A percentile compares a stretch with the other conserved stretches of the same genome.
phyloP scores from a whole-genome alignment of 2,888 invertebrate species.

The Mesodorylaimus sp. region DNA sequence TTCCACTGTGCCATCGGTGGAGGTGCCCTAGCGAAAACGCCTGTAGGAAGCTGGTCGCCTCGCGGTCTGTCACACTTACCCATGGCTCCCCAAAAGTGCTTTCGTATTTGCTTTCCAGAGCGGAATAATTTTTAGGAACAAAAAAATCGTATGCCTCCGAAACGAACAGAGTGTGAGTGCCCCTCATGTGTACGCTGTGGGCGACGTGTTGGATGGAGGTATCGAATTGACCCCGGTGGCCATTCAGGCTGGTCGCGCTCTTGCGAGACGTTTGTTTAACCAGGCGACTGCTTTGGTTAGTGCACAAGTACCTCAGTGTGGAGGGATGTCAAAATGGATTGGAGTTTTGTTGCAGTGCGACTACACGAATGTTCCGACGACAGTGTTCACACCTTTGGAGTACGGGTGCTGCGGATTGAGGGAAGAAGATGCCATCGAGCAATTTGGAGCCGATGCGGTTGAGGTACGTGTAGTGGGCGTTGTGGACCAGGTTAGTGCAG shows the following conservation, averaged over 20 bases:
- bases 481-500: too few species aligned
- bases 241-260: slow-evolving; percentile 64
- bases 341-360: too few species aligned
- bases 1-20: too few species aligned
- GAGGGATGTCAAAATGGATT: too few species aligned
- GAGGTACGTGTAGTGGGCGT: slow-evolving; percentile 40
- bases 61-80: too few species aligned
- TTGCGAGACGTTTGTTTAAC: slow-evolving; percentile 44
- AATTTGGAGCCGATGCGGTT: slow-evolving; percentile 54
- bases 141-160: slow-evolving; percentile 21
- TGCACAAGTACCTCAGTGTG: too few species aligned
- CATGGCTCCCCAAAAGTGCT: too few species aligned
- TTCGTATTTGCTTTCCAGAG: too few species aligned
- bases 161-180: slow-evolving; percentile 48
- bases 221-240: slow-evolving; percentile 90
- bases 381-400: slow-evolving; percentile 84
- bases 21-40: too few species aligned
- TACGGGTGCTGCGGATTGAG: slow-evolving; percentile 83
- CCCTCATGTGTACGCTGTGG: slow-evolving; percentile 73
- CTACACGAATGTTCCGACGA: slow-evolving; percentile 60
- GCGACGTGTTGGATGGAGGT: slow-evolving; percentile 51
- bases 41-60: too few species aligned
- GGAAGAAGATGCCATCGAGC: slow-evolving; percentile 57
- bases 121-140: slow-evolving; percentile 32
- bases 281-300: too few species aligned